Percentiles rank a stretch among this genome's conserved stretches.
Conservation (phyloP, 2,888 invertebrate genomes). For the Dicyrtomina minuta region DNA sequence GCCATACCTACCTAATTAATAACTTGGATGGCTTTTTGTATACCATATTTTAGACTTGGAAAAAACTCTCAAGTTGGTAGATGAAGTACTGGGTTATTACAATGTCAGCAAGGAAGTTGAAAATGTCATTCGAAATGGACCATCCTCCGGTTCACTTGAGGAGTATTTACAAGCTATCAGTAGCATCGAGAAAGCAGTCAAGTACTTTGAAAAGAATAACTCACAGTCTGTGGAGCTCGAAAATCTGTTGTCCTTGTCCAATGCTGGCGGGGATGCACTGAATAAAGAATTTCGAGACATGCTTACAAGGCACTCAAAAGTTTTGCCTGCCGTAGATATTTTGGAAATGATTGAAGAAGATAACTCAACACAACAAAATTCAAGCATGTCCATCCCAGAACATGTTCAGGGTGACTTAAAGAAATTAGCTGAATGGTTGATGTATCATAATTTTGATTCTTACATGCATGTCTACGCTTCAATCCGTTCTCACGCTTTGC, state of each 20-base stretch:
- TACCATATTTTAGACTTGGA: constrained; percentile 74
- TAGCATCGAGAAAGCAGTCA: constrained; percentile 79
- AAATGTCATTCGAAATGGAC: constrained; percentile 79
- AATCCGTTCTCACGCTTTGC: constrained; percentile 73
- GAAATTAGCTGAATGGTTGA: constrained; percentile 82
- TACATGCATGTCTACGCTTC: constrained; percentile 74
- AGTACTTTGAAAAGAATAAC: constrained; percentile 89
- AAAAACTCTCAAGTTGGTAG: constrained; percentile 79
- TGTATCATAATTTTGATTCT: constrained; percentile 71
- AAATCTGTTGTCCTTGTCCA: constrained; percentile 80
- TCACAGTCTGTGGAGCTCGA: constrained; percentile 90
- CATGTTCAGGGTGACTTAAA: constrained; percentile 70
- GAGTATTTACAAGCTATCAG: constrained; percentile 72
- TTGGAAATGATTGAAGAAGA: constrained; percentile 70
- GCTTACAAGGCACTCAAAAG: constrained; percentile 80
- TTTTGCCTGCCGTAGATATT: constrained; percentile 81
- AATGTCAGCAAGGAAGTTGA: constrained; percentile 92
- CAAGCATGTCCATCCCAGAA: constrained; percentile 62
- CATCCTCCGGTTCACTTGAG: constrained; percentile 65
- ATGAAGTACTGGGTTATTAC: constrained; percentile 93
- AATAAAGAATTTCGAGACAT: constrained; percentile 86
- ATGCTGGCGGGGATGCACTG: constrained; percentile 79
- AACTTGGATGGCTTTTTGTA: no score
- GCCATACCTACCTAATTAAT: no score
- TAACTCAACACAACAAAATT: constrained; percentile 50